Conservation (phyloP, 2,888 invertebrate species). For the Mamestra brassicae region DNA sequence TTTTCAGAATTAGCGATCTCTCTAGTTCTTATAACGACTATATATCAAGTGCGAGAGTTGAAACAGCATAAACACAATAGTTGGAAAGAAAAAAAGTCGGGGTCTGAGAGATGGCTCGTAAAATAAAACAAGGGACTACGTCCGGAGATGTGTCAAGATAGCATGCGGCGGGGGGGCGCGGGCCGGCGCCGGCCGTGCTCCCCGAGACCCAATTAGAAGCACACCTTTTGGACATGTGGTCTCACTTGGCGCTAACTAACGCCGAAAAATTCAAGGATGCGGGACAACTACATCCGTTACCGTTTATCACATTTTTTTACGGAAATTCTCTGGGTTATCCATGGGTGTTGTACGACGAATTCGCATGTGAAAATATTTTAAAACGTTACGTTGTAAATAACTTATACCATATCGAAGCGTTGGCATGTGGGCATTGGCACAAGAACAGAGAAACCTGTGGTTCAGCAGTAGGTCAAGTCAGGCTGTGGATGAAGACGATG, state of each 20-base stretch:
- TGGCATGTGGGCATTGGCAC: background rate
- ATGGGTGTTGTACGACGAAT: constrained; percentile 29
- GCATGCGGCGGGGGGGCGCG: constrained; percentile 85
- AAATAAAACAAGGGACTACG: constrained; percentile 89
- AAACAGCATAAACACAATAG: constrained; percentile 85
- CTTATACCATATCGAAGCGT: background rate
- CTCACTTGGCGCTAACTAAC: constrained; percentile 85
- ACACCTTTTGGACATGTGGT: constrained; percentile 91
- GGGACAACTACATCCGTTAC: constrained; percentile 84
- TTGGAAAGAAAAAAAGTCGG: constrained; percentile 78
- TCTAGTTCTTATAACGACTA: constrained; percentile 79
- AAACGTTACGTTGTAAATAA: background rate
- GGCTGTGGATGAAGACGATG: background rate
- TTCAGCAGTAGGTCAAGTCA: background rate
- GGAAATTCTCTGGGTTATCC: constrained; percentile 46
- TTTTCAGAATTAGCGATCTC: constrained; percentile 79
- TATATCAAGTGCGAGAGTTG: constrained; percentile 84
- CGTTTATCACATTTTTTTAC: constrained; percentile 82
- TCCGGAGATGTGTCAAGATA: constrained; percentile 91
- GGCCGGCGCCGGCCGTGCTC: constrained; percentile 82
- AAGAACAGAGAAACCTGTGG: background rate
- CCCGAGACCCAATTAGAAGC: constrained; percentile 90
- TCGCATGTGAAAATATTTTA: constrained; percentile 16
- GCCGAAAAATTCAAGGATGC: constrained; percentile 82
- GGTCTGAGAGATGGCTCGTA: constrained; percentile 88